Evolutionary conservation across 2,797 vertebrate genomes (phyloP).

Genomic region (Microcaecilia unicolor): DNA sequence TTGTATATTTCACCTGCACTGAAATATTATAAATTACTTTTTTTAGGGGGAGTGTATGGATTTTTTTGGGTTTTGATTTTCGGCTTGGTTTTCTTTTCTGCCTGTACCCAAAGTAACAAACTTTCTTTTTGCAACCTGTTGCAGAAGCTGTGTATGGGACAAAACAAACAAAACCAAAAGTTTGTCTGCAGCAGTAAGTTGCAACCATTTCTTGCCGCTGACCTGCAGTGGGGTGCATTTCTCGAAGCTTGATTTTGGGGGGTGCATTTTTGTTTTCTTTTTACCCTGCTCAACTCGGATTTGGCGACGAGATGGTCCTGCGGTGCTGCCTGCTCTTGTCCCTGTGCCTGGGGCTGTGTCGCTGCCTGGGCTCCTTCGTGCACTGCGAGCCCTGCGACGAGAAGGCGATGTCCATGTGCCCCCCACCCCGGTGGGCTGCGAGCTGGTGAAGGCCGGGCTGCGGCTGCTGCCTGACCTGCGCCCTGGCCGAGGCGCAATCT

Average conservation of each 20-base stretch:
- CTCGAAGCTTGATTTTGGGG: too few species aligned
- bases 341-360: constrained; percentile 70
- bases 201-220: not conserved
- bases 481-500: constrained; percentile 82
- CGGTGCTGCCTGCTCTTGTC: constrained; percentile 68
- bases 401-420: constrained; percentile 90
- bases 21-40: too few species aligned
- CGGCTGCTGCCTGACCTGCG: constrained; percentile 96
- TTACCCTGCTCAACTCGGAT: too few species aligned
- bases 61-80: too few species aligned
- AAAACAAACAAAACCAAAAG: not conserved
- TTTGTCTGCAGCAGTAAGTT: constrained; percentile 9
- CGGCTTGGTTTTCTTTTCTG: too few species aligned
- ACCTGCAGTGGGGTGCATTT: too few species aligned
- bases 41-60: too few species aligned
- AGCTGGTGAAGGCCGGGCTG: constrained; percentile 96
- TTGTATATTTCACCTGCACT: too few species aligned
- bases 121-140: constrained; percentile 3
- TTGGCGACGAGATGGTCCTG: constrained; percentile 57
- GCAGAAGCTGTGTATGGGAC: too few species aligned
- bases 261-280: too few species aligned
- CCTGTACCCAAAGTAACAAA: too few species aligned
- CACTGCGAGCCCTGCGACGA: constrained; percentile 94
- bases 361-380: constrained; percentile 79
- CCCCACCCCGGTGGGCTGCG: constrained; percentile 85